phyloP scores from a whole-genome alignment of 2,113 vertebrate genomes.

The Neotragus moschatus region DNA sequence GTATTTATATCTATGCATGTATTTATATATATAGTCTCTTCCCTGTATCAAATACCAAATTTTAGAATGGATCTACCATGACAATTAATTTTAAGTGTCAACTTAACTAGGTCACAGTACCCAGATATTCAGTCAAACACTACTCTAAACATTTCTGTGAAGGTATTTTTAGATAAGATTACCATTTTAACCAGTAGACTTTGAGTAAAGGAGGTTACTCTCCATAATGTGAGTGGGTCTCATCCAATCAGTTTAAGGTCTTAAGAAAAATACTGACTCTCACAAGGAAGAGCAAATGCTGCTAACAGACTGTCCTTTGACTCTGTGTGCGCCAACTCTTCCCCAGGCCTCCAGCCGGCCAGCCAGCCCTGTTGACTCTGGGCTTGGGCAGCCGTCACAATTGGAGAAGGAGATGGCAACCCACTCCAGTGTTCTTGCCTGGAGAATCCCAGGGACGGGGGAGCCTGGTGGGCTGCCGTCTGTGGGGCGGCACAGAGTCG shows the following conservation, averaged over 20 bases:
- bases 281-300: not conserved
- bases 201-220: not conserved
- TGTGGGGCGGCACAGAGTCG: too few relatives aligned
- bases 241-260: not conserved
- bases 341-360: too few relatives aligned
- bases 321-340: fast-evolving
- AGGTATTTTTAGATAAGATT: not conserved
- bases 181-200: not conserved
- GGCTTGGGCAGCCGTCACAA: not conserved
- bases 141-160: not conserved
- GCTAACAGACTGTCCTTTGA: not conserved
- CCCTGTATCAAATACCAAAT: not conserved
- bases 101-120: not conserved
- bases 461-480: too few relatives aligned
- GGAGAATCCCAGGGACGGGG: too few relatives aligned
- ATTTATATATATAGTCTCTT: not conserved
- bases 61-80: not conserved
- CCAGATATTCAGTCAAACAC: not conserved
- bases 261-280: not conserved
- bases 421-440: too few relatives aligned
- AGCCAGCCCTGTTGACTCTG: not conserved
- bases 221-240: not conserved
- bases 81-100: not conserved
- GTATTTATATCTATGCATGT: not conserved
- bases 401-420: too few relatives aligned